These are phyloP conservation scores for Copidosoma floridanum DNA, from an alignment of 1,140 invertebrate species.

Conservation along the genomic window DNA sequence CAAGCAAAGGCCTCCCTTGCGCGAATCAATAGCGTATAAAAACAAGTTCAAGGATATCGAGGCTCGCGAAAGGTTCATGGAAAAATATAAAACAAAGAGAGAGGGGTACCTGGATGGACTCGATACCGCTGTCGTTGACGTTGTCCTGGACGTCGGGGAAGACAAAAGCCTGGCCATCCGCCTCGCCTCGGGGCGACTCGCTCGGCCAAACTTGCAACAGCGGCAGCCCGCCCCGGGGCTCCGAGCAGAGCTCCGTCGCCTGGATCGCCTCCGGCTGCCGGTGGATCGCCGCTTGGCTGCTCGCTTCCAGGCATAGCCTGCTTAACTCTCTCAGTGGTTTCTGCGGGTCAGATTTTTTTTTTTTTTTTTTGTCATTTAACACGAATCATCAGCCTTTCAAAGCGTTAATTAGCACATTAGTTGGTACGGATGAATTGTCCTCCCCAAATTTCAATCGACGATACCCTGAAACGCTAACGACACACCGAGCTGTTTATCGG, in stretches of 20 bases:
- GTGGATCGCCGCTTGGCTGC: constrained; percentile 24
- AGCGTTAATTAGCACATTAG: too few relatives aligned
- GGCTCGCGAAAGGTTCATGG: too few relatives aligned
- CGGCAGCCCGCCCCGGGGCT: constrained; percentile 55
- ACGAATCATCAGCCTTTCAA: too few relatives aligned
- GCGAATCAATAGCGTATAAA: background rate
- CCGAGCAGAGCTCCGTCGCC: constrained; percentile 43
- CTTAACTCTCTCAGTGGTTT: constrained; percentile 61
- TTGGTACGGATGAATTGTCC: too few relatives aligned
- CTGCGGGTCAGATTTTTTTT: too few relatives aligned
- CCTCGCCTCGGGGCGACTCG: constrained; percentile 68
- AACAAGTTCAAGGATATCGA: background rate
- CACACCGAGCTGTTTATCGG: too few relatives aligned
- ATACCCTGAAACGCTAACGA: too few relatives aligned
- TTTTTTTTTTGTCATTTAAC: background rate
- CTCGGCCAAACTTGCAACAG: constrained; percentile 67
- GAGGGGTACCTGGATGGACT: constrained; percentile 64
- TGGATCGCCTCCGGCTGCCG: too few relatives aligned
- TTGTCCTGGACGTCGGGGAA: constrained; percentile 57
- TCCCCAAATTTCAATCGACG: too few relatives aligned
- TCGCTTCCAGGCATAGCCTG: constrained; percentile 57
- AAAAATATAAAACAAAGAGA: background rate
- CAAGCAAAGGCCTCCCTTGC: too few relatives aligned
- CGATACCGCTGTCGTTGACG: constrained; percentile 61
- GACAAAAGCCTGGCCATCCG: constrained; percentile 67